Base-by-base conservation (phyloP, 2,888 invertebrate species). In the Helleia helle region DNA sequence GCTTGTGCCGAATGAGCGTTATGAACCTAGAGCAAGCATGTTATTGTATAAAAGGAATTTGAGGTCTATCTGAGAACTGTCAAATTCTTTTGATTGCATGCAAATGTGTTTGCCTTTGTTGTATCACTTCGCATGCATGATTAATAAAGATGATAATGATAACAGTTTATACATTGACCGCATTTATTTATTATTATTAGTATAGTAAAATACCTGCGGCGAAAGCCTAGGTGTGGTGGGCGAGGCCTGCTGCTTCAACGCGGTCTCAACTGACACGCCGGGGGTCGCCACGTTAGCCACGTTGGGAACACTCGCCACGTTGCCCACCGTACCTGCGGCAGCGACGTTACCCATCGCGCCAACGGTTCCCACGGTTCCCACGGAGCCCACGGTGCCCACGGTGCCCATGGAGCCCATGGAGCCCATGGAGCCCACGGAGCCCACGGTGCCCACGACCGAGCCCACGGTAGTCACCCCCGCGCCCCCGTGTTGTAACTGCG, bases 401-500 rank as follows among this genome's bases (percentile, higher is more conserved):
- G 52, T 55, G 11, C 50, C 50, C 1, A 67, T 65, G 6, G 56
- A 53, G n/a, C 64, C 62, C 36, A 72, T 65, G 12, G 52, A n/a
- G n/a, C n/a, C n/a, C n/a, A n/a, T n/a, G n/a, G n/a, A n/a, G n/a
- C n/a, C n/a, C n/a, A n/a, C n/a, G n/a, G n/a, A n/a, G n/a, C n/a
- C n/a, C n/a, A n/a, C n/a, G n/a, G n/a, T n/a, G n/a, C n/a, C n/a
- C n/a, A n/a, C n/a, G n/a, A n/a, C n/a, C n/a, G n/a, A n/a, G n/a
- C n/a, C n/a, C n/a, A n/a, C n/a, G n/a, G n/a, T n/a, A n/a, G n/a
- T n/a, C n/a, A n/a, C n/a, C n/a, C n/a, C 58, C 1, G 64, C 62
- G 13, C 56, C 75, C 22, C 79, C 77, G 69, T 81, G 87, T 58
- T 91, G 91, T 37, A 91, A 71, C 60, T 91, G 91, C 36, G 91